Evolutionary conservation across 2,797 vertebrate genomes (phyloP), one percentile per base, ranked within the genome.

Genomic region (Brachymystax lenok): DNA sequence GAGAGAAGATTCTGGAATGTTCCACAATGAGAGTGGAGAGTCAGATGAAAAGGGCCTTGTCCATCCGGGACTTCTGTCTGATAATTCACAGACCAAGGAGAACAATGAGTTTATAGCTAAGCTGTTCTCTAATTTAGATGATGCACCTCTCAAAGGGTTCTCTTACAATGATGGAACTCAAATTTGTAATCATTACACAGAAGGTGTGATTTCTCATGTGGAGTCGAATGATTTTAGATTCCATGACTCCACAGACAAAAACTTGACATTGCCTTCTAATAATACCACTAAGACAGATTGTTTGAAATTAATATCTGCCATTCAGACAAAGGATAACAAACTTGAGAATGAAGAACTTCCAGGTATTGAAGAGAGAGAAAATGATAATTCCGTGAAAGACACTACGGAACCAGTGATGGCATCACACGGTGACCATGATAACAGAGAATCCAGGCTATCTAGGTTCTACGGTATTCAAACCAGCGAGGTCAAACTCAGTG

Each of bases 111-210:
- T 92, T 69, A 94, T 93, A 73, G 92, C 93, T 77, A 88, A 84
- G 68, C 84, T 95, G 78, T 92, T 94, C 69, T 90, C 90, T 50
- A 90, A 90, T 72, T 88, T 93, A 83, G 92, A 93, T 67, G 85
- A 92, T 14, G 90, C 93, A 76, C 82, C 90, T n/a, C 72, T 91
- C 59, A 91, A 91, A 88, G 85, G 79, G 21, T 86, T 88, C 66
- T 79, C 85, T 66, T 84, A 85, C 69, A 83, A 78, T 8, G 73
- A 85, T 73, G 86, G 77, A 46, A 86, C 82, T 74, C 73, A 79
- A 5, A 83, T 89, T 77, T 88, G 86, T 70, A 88, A 78, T 75
- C 83, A 89, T 79, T 88, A 86, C 82, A 86, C 83, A 79, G 87
- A 93, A 59, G 80, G 85, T 33, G 70, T 91, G 7, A 82, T 92